A percentile compares a stretch with the other conserved stretches of the same genome.
Evolutionary conservation across 2,797 vertebrate species (phyloP).

Genomic region (Lateolabrax maculatus): DNA sequence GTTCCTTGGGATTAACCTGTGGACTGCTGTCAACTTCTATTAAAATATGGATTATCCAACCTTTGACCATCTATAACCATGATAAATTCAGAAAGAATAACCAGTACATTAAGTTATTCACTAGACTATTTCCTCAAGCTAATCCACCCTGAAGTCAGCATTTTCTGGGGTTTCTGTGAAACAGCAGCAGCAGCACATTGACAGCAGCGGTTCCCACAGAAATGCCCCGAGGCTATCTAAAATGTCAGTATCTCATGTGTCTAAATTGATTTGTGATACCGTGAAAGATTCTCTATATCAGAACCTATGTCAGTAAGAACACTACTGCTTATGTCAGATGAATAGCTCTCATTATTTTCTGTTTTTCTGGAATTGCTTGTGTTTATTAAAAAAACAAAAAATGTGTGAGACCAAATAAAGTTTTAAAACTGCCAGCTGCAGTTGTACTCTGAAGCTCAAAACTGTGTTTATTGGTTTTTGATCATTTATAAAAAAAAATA

Average conservation of each 20-base stretch:
- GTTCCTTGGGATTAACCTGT: neutral
- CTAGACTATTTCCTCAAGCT: neutral
- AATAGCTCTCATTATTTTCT: conserved; percentile 3
- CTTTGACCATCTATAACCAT: no score
- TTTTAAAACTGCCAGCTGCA: neutral
- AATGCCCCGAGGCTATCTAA: neutral
- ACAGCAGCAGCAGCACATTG: conserved; percentile 10
- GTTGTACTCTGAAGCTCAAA: neutral
- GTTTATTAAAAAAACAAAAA: neutral
- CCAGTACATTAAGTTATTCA: neutral
- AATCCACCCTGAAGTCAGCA: conserved; percentile 30
- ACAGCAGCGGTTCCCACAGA: conserved; percentile 19
- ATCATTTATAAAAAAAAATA: neutral
- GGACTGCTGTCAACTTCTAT: neutral
- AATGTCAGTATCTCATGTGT: conserved; percentile 1
- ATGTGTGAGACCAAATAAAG: neutral
- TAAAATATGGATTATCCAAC: neutral
- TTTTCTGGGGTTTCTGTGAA: conserved; percentile 34
- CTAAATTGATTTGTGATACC: neutral
- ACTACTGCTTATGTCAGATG: neutral
- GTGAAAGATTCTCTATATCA: neutral
- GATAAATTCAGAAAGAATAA: neutral
- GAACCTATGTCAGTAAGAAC: neutral
- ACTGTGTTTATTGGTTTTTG: neutral
- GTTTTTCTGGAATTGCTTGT: neutral